Base-by-base conservation (phyloP, 2,888 invertebrate species). In the Orgyia antiqua region DNA sequence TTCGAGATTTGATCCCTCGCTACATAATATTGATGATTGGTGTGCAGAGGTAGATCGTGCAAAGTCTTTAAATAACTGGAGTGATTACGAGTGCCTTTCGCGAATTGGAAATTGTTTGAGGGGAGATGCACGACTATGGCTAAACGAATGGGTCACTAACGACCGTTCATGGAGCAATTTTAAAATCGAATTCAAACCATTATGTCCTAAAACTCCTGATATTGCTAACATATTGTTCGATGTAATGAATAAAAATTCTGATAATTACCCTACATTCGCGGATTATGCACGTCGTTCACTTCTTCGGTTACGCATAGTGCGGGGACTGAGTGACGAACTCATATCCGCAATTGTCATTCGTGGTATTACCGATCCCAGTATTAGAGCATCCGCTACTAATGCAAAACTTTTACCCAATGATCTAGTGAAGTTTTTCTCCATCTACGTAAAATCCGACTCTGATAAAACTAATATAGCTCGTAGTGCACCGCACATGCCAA, bases 31-130 rank as follows among this genome's bases (percentile, higher is more conserved):
- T 2, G 43, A 54, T 1, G 36, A 19, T 6, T 57, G 56, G 52
- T 54, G 46, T 21, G 29, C 31, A 1, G 50, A 49, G 11, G 52
- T 48, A 1, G 52, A 59, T 17, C 31, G 48, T 1, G 54, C 52
- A 2, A 33, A 26, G 11, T 11, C 26, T 2, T 6, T 30, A 1
- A 58, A 56, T 11, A 9, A 10, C 12, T n/a, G n/a, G n/a, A n/a
- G n/a, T n/a, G n/a, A n/a, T n/a, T n/a, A n/a, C n/a, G n/a, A n/a
- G n/a, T n/a, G n/a, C n/a, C n/a, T n/a, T n/a, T n/a, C n/a, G n/a
- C n/a, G n/a, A n/a, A n/a, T n/a, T n/a, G n/a, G n/a, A n/a, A n/a
- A n/a, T n/a, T n/a, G n/a, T n/a, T n/a, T n/a, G n/a, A n/a, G n/a
- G n/a, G n/a, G n/a, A n/a, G n/a, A n/a, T n/a, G n/a, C n/a, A n/a